Base-by-base conservation (phyloP, 2,888 invertebrate species). In the Elegia similella region DNA sequence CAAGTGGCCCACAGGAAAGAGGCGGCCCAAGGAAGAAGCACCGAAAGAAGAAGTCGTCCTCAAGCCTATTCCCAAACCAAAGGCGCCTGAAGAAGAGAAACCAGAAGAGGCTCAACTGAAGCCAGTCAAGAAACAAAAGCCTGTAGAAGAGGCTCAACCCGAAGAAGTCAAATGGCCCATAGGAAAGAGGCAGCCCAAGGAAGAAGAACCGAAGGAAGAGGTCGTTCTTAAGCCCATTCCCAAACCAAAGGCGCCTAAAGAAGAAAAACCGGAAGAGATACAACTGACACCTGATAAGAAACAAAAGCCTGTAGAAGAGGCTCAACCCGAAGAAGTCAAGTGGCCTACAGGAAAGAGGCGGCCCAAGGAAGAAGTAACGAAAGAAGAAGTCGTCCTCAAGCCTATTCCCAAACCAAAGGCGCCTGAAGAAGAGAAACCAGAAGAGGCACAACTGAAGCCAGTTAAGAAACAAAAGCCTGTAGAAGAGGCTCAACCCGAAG, bases 401-500 rank as follows among this genome's bases (percentile, higher is more conserved):
- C 92, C 93, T 7, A 68, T 82, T 50, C 67, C 69, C 15, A 70
- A 67, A 58, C 56, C 72, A 1, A 52, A 77, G 6, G 78, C 80
- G 59, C 78, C 80, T 61, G 83, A 63, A 59, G 68, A 69, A 55
- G 56, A 64, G 12, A 57, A 69, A 72, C 74, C 88, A 6, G 89
- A 91, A 62, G 85, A 89, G 63, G 80, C 87, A 6, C 81, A 84
- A 59, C 75, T 80, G 65, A 91, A 84, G 75, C 66, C 82, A 68
- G 58, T 65, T 69, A 46, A 71, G 52, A 62, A 70, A 62, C 63
- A 65, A 30, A 72, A 75, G 59, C 57, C 75, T 0, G 34, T 65
- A 38, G 73, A 75, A 56, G 71, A 72, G 13, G 53, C 62, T 29
- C 59, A 62, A 34, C 64, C 70, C 64, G 48, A 71, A 65, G 54